Evolutionary conservation across 2,888 invertebrate genomes (phyloP).

Genomic region (Cremastinae sp.): DNA sequence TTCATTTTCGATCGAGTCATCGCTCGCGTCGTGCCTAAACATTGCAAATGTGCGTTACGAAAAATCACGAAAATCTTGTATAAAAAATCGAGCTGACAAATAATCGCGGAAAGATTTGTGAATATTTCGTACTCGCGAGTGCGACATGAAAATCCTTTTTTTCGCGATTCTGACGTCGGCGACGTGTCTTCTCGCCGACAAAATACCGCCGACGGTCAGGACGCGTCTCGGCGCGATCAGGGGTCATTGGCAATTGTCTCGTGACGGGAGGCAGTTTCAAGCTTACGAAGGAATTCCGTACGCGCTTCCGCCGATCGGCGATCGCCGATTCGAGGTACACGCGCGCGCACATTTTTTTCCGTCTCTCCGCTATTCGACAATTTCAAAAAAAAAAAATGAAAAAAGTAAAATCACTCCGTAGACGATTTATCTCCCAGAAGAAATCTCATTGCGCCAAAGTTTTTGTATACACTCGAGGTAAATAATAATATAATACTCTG

Average conservation of each 20-base stretch:
- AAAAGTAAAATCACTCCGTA: not conserved
- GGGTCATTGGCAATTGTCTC: conserved; percentile 57
- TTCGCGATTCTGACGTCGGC: conserved; percentile 9
- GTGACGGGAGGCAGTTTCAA: conserved; percentile 54
- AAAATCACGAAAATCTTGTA: too few species aligned
- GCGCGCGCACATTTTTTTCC: not conserved
- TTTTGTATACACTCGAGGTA: too few species aligned
- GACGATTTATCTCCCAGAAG: not conserved
- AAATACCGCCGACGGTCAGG: conserved; percentile 51
- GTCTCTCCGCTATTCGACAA: not conserved
- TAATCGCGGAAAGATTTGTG: not conserved
- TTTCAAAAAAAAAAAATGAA: conserved; percentile 19
- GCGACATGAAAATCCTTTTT: conserved; percentile 27
- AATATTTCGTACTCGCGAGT: not conserved
- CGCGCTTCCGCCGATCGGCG: conserved; percentile 61
- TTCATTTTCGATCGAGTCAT: too few species aligned
- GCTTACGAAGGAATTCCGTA: conserved; percentile 64
- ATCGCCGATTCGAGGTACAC: conserved; percentile 61
- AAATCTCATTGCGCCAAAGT: too few species aligned
- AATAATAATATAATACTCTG: too few species aligned
- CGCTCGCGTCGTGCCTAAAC: too few species aligned
- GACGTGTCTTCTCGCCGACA: conserved; percentile 34
- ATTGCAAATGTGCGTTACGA: not conserved
- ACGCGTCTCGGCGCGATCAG: conserved; percentile 56
- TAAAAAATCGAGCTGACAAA: too few species aligned